Evolutionary conservation across 1,140 invertebrate species (phyloP), one percentile per base, ranked within the genome.

Genomic region (Andrena cerasifolii): DNA sequence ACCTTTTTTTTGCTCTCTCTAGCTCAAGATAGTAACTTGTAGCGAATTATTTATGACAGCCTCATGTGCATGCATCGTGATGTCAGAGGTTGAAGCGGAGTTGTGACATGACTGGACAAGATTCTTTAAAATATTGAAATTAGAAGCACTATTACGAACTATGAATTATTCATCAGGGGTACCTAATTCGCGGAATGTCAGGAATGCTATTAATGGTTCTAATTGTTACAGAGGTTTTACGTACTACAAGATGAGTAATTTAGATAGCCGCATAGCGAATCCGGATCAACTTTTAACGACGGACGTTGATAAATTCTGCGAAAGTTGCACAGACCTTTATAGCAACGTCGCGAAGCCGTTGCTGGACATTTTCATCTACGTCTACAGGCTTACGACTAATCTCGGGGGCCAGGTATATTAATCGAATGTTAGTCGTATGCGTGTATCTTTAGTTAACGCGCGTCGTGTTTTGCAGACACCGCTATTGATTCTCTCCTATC

Each of bases 311-410:
- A 98, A 98, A 91, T 99, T 99, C 93, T 99, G 98, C 91, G 97
- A 98, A 84, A 97, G 97, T 78, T 95, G 99, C 70, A 97, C 98
- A 12, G 98, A 99, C 88, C 93, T 99, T 1, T 99, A 99, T 92
- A 98, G 98, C 58, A 99, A 99, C 92, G 95, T 99, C n/a, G 97
- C 97, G 82, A 99, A 99, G 93, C 99, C 99, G 0, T 88, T 99
- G 6, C 91, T 99, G 74, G 99, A 99, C 92, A 99, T 99, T 53
- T 93, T 96, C 49, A 96, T 99, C 80, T 99, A 99, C 91, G 95
- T 99, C 16, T 97, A 98, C 86, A 96, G 96, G 87, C 93, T 99
- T 45, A 97, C 98, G 0, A 94, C 96, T 14, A 96, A 95, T 67
- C 93, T 99, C 85, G 98, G 98, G 63, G 94, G 94, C 51, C 91